A percentile compares a stretch with the other conserved stretches of the same genome.
Conservation (phyloP, 2,113 vertebrate genomes). For the Helogale parvula region DNA sequence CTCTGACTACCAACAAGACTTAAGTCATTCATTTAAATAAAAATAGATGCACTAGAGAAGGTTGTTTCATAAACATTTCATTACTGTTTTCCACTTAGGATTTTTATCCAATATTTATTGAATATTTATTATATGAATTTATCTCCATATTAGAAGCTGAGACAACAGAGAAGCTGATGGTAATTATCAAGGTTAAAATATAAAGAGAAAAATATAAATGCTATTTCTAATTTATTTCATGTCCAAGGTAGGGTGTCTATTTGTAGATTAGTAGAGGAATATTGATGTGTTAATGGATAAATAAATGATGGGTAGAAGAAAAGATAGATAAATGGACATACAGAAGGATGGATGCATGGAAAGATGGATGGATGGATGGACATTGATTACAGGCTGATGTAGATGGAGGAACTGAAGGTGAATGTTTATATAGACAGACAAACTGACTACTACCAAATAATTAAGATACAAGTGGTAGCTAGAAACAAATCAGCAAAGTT, state of each 20-base stretch:
- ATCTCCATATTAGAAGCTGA: neutral
- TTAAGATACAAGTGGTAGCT: neutral
- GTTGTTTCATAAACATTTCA: neutral
- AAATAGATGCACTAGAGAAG: neutral
- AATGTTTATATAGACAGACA: neutral
- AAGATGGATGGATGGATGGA: too few relatives aligned
- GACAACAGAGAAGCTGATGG: neutral
- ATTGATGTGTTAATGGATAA: neutral
- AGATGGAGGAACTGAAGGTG: neutral
- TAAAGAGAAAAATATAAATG: neutral
- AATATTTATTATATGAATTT: neutral
- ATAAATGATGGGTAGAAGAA: neutral
- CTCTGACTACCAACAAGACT: neutral
- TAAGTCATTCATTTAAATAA: neutral
- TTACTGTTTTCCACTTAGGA: neutral
- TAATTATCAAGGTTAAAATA: neutral
- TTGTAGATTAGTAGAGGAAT: neutral
- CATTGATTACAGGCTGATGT: neutral
- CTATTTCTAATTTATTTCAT: neutral
- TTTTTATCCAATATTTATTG: neutral
- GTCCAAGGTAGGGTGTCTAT: neutral
- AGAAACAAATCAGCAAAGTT: neutral
- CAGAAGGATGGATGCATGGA: neutral
- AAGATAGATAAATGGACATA: neutral
- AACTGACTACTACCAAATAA: neutral